Conservation (phyloP, 2,888 invertebrate genomes). For the Coenonympha arcania region DNA sequence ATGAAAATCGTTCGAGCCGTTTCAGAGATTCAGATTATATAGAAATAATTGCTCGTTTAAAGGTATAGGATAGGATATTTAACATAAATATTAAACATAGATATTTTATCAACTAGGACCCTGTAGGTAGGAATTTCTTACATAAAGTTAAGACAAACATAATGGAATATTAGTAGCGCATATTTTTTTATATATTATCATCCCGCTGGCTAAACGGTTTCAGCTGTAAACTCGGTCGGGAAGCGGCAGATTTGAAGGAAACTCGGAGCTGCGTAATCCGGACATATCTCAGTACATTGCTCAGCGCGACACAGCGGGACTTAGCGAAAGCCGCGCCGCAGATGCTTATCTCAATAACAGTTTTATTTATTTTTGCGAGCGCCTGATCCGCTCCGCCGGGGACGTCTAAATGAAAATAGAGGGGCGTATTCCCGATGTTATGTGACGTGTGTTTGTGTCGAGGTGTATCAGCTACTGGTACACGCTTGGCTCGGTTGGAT, state of each 20-base stretch:
- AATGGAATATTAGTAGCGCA: slow-evolving; percentile 10
- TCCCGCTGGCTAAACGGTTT: slow-evolving; percentile 46
- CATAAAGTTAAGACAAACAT: background rate
- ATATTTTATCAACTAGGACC: no score
- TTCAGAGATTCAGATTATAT: no score
- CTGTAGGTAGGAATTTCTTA: no score
- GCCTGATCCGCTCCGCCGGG: slow-evolving; percentile 65
- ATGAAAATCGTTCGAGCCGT: no score
- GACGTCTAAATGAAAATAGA: slow-evolving; percentile 67
- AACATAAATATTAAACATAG: no score
- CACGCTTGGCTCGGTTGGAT: background rate
- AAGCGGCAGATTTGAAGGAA: slow-evolving; percentile 53
- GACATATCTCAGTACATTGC: slow-evolving; percentile 71
- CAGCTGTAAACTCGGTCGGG: slow-evolving; percentile 63
- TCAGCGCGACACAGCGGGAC: slow-evolving; percentile 71
- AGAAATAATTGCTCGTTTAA: no score
- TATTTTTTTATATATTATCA: slow-evolving; percentile 30
- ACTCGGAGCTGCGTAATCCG: slow-evolving; percentile 61
- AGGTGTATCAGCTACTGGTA: slow-evolving; percentile 2
- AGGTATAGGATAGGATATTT: no score
- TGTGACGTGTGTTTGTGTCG: slow-evolving; percentile 24
- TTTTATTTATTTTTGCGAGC: slow-evolving; percentile 74
- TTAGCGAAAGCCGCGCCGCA: slow-evolving; percentile 71
- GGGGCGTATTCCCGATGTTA: slow-evolving; percentile 38
- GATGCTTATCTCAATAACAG: slow-evolving; percentile 75